Base-by-base conservation (phyloP, 2,888 invertebrate genomes). In the Cryptocheilus praepositus region DNA sequence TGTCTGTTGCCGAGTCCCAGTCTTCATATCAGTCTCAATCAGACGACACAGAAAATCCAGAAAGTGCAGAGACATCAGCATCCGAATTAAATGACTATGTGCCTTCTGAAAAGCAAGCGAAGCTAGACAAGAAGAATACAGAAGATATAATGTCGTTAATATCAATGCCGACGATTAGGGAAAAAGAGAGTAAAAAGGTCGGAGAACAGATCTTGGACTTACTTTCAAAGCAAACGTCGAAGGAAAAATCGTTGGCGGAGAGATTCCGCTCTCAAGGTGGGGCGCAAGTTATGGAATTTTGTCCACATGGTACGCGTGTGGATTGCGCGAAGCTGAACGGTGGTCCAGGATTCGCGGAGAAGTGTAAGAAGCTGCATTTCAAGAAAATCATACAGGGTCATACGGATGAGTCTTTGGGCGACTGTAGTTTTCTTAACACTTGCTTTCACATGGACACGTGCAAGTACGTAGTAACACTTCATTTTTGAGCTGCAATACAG, bases 391-490 rank as follows among this genome's bases (percentile, higher is more conserved):
- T 98, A 73, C 97, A 96, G 88, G 92, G 94, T 61, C 98, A 98
- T 86, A 99, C 98, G 0, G 98, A 98, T 86, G 97, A 98, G 89
- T 93, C 95, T 0, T 90, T 98, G 0, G 98, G 99, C 0, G 99
- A 99, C 88, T 99, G 98, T 87, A 98, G 98, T 18, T 99, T 99
- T 89, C 91, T 99, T 2, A 99, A 99, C 88, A 99, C 98, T 0
- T 99, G 98, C 89, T 99, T 99, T 87, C 98, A 99, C 86, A 98
- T 99, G 98, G 98, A 98, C 79, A 97, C 96, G 46, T 99, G 98
- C 93, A 98, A 98, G 93, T 94, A 83, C 88, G 80, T 77, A n/a
- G n/a, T 21, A 16, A 54, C 16, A 15, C 4, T 15, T 16, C 11
- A 52, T 36, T 4, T 11, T 11, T 36, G 25, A 7, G 8, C 3